A percentile compares a stretch with the other conserved stretches of the same genome.
Evolutionary conservation across 2,888 invertebrate genomes (phyloP).

Genomic region (Scaptomyza polygonia): DNA sequence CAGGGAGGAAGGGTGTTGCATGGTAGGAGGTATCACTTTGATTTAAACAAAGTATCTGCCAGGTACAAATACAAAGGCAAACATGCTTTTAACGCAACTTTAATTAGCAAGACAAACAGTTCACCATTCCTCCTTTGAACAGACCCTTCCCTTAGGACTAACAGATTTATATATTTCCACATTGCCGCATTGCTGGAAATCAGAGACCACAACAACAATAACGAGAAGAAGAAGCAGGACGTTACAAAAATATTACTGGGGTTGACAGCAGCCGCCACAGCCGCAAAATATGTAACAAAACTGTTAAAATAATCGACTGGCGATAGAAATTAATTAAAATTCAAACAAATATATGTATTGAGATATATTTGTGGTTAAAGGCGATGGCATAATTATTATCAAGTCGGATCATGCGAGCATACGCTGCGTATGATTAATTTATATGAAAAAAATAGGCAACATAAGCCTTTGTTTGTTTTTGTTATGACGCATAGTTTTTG

Average conservation of each 20-base stretch:
- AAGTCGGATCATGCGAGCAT: slow-evolving; percentile 25
- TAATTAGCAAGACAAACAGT: slow-evolving; percentile 73
- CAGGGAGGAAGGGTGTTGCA: neutral
- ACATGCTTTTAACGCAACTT: slow-evolving; percentile 54
- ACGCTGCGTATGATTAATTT: slow-evolving; percentile 66
- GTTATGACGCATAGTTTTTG: slow-evolving; percentile 21
- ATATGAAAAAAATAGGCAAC: slow-evolving; percentile 29
- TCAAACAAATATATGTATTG: neutral
- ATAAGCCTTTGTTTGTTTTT: slow-evolving; percentile 9
- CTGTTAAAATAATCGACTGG: slow-evolving; percentile 24
- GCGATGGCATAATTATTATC: slow-evolving; percentile 34
- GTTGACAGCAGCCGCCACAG: slow-evolving; percentile 26
- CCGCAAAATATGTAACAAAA: slow-evolving; percentile 26
- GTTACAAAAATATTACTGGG: slow-evolving; percentile 21
- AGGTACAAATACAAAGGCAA: slow-evolving; percentile 50
- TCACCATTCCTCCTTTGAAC: slow-evolving; percentile 5
- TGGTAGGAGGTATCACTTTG: slow-evolving; percentile 36
- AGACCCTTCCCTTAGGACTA: neutral
- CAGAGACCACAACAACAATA: neutral
- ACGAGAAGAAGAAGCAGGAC: neutral
- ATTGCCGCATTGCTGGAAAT: slow-evolving; percentile 26
- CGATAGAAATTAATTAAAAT: slow-evolving; percentile 63
- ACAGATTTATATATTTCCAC: neutral
- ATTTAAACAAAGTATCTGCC: slow-evolving; percentile 69
- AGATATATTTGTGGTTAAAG: neutral